Conservation (phyloP, 2,113 vertebrate genomes). For the Fukomys damarensis region DNA sequence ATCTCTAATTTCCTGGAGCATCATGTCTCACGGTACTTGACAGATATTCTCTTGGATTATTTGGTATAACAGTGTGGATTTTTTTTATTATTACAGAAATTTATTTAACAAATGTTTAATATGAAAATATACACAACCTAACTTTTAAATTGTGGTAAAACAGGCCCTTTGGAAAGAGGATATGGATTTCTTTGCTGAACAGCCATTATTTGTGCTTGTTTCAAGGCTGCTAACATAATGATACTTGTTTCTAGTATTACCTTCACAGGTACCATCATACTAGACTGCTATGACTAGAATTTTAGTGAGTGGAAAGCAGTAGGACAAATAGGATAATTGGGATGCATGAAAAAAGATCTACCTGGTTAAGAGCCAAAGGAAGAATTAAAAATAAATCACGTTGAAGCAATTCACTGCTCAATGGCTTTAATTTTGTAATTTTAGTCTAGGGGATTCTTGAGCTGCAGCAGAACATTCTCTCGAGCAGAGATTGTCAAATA, state of each 20-base stretch:
- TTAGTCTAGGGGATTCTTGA: neutral
- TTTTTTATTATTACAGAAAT: neutral
- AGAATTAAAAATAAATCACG: neutral
- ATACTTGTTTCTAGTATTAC: neutral
- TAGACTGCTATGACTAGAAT: conserved; percentile 22
- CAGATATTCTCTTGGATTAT: conserved; percentile 7
- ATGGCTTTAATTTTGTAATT: conserved; percentile 33
- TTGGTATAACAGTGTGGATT: neutral
- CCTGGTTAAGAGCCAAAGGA: neutral
- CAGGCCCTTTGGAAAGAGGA: neutral
- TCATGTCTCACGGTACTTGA: neutral
- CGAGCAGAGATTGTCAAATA: neutral
- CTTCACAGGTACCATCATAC: neutral
- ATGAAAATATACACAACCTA: neutral
- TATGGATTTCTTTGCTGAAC: neutral
- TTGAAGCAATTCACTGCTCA: neutral
- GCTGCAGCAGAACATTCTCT: neutral
- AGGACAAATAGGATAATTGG: conserved; percentile 22
- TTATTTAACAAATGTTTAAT: neutral
- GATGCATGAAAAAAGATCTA: neutral
- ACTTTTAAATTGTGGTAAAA: neutral
- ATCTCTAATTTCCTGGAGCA: conserved; percentile 42
- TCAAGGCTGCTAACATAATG: neutral
- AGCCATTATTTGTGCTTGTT: neutral
- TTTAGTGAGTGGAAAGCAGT: conserved; percentile 12